Percentiles rank a stretch among this genome's conserved stretches.
Evolutionary conservation across 2,113 vertebrate species (phyloP).

Genomic region (Amazona vittata): DNA sequence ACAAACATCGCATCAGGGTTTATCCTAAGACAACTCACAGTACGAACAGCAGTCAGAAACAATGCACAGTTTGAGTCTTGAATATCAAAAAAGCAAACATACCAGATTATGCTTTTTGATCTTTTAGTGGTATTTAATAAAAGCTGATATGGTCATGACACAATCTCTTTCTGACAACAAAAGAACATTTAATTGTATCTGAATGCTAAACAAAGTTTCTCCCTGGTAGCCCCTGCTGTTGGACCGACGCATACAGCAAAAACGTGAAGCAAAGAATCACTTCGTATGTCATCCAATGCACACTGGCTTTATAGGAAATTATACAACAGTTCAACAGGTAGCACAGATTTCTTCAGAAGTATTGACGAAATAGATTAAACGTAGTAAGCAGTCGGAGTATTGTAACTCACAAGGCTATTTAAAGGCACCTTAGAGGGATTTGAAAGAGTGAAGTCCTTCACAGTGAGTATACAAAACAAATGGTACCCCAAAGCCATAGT

Average conservation of each 20-base stretch:
- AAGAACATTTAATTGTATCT: neutral
- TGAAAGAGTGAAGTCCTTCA: neutral
- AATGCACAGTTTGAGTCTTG: neutral
- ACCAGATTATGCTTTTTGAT: neutral
- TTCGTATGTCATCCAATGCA: neutral
- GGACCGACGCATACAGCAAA: neutral
- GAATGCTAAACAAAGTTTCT: neutral
- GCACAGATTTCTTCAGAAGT: neutral
- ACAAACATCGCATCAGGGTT: fast-evolving
- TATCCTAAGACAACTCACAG: neutral
- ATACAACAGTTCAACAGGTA: neutral
- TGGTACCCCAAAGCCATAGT: neutral
- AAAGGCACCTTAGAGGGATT: neutral
- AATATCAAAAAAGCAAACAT: neutral
- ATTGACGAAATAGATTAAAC: neutral
- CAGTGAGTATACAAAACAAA: neutral
- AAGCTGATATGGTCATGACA: neutral
- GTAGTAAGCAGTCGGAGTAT: neutral
- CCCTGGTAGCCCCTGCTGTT: neutral
- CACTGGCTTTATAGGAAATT: neutral
- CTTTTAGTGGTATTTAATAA: neutral
- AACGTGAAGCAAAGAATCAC: neutral
- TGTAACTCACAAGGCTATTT: neutral
- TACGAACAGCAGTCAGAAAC: neutral
- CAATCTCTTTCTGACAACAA: neutral